These are phyloP conservation scores for Drosophila affinis DNA, from an alignment of 2,888 invertebrate genomes.

Conservation along the genomic window DNA sequence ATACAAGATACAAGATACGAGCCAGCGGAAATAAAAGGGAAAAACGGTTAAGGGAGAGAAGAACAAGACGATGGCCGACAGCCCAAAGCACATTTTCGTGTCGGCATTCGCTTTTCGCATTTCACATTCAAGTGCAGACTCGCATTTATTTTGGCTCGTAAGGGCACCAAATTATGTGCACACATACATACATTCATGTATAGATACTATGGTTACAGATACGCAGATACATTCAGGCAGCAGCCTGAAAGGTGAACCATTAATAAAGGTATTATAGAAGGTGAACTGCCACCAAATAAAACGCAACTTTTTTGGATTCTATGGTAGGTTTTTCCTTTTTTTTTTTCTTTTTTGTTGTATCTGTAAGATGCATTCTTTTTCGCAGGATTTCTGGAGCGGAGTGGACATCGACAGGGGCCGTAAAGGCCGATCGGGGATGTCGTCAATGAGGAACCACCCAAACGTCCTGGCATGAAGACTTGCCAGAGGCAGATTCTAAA, in stretches of 20 bases:
- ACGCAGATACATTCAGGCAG: conserved; percentile 27
- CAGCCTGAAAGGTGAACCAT: conserved; percentile 22
- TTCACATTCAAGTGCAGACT: conserved; percentile 52
- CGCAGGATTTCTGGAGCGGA: no score
- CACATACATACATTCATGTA: neutral
- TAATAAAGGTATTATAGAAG: conserved; percentile 61
- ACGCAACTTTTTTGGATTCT: conserved; percentile 25
- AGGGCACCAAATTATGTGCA: conserved; percentile 62
- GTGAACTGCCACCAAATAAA: conserved; percentile 59
- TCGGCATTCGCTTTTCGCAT: conserved; percentile 49
- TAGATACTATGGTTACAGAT: conserved; percentile 1
- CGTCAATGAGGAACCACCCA: no score
- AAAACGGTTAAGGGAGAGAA: conserved; percentile 20
- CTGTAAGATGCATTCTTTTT: no score
- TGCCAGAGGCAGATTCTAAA: no score
- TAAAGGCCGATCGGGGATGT: no score
- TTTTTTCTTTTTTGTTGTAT: conserved; percentile 33
- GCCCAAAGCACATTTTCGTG: conserved; percentile 53
- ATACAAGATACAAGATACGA: conserved; percentile 53
- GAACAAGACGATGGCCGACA: conserved; percentile 14
- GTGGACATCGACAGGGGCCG: no score
- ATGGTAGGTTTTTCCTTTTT: conserved; percentile 51
- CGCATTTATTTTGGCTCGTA: conserved; percentile 32
- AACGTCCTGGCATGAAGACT: no score
- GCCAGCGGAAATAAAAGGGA: conserved; percentile 33